phyloP scores from a whole-genome alignment of 2,888 invertebrate genomes.

The Amiota minor region DNA sequence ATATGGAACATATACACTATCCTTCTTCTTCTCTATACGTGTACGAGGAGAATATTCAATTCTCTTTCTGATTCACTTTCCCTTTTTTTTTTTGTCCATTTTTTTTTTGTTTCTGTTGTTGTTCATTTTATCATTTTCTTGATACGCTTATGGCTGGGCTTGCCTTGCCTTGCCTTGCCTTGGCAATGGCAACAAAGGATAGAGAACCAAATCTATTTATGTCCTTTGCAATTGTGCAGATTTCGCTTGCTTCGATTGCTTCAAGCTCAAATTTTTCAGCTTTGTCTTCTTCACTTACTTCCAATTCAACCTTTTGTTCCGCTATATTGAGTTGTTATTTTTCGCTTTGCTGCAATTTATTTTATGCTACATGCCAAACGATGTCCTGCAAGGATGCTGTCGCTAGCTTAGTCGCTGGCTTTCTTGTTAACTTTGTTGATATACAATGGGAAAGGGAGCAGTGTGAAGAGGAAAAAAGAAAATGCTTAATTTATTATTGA shows the following conservation, averaged over 20 bases:
- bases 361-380: conserved; percentile 66
- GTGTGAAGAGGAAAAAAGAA: background rate
- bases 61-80: conserved; percentile 36
- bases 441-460: background rate
- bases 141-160: background rate
- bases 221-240: conserved; percentile 60
- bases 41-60: background rate
- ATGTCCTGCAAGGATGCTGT: conserved; percentile 10
- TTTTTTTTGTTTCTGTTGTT: conserved; percentile 47
- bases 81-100: background rate
- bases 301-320: conserved; percentile 14
- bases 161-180: background rate
- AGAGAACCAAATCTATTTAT: conserved; percentile 65
- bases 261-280: conserved; percentile 12
- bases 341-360: conserved; percentile 66
- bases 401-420: background rate
- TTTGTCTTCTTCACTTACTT: conserved; percentile 55
- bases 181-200: conserved; percentile 2
- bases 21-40: background rate
- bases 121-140: conserved; percentile 47
- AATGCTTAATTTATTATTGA: conserved; percentile 67
- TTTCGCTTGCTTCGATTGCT: conserved; percentile 15
- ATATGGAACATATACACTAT: too few species aligned
- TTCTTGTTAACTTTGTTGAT: conserved; percentile 17
- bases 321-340: conserved; percentile 64